Conservation (phyloP, 2,113 vertebrate genomes). For the Scomber colias region DNA sequence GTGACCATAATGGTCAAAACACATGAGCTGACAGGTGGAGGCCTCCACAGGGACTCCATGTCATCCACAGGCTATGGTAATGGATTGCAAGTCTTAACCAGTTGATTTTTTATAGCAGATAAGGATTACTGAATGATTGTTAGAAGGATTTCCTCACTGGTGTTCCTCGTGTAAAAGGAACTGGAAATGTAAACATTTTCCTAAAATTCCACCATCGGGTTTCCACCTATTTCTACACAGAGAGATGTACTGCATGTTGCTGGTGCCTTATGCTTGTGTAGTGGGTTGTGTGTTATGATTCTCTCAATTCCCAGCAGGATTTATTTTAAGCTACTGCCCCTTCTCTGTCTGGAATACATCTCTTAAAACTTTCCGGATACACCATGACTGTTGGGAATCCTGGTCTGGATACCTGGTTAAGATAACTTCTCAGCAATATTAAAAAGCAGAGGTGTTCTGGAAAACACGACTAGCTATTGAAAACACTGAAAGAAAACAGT, state of each 20-base stretch:
- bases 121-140: not conserved
- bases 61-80: not conserved
- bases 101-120: not conserved
- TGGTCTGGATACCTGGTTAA: slow-evolving; percentile 17
- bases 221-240: too few relatives aligned
- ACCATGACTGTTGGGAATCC: slow-evolving; percentile 1
- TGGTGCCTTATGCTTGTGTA: not conserved
- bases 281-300: not conserved
- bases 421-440: not conserved
- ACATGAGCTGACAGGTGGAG: slow-evolving; percentile 71
- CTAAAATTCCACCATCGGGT: too few relatives aligned
- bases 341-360: slow-evolving; percentile 7
- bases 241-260: not conserved
- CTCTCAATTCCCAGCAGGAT: slow-evolving; percentile 19
- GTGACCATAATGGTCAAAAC: slow-evolving; percentile 62
- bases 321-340: not conserved
- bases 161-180: not conserved
- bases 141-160: not conserved
- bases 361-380: slow-evolving; percentile 13
- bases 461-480: not conserved
- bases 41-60: slow-evolving; percentile 7
- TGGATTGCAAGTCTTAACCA: not conserved
- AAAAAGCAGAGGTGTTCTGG: not conserved
- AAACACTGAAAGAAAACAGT: not conserved
- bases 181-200: not conserved